Conservation (phyloP, 2,888 invertebrate genomes). For the Mesorhabditis spiculigera region DNA sequence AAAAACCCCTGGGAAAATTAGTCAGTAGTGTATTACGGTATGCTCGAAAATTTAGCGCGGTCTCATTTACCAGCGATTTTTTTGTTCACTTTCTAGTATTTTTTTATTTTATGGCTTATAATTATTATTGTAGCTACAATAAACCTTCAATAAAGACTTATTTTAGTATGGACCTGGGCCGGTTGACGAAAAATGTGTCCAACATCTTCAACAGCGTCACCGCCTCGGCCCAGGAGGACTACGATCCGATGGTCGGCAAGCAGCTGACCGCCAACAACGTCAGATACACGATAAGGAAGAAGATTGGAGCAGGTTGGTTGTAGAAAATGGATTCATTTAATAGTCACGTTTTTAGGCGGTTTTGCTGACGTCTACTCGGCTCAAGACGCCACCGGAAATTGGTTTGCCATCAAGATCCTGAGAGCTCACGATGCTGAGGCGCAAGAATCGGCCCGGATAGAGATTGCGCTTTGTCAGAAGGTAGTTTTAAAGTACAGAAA, state of each 20-base stretch:
- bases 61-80: no score
- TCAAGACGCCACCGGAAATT: slow-evolving; percentile 60
- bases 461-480: slow-evolving; percentile 60
- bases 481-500: slow-evolving; percentile 2
- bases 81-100: no score
- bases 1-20: no score
- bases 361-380: slow-evolving; percentile 64
- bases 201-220: no score
- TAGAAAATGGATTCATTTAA: background rate
- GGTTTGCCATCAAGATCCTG: slow-evolving; percentile 64
- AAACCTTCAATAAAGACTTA: no score
- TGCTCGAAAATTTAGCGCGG: no score
- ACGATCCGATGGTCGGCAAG: background rate
- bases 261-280: background rate
- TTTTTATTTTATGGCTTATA: no score
- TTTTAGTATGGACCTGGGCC: no score
- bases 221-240: background rate
- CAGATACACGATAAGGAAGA: background rate
- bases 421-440: slow-evolving; percentile 63
- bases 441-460: slow-evolving; percentile 60
- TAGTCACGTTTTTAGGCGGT: slow-evolving; percentile 59
- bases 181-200: no score
- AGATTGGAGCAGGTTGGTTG: background rate
- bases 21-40: no score
- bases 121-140: no score